Evolutionary conservation across 1,140 invertebrate species (phyloP), one percentile per base, ranked within the genome.

Genomic region (Drosophila busckii): DNA sequence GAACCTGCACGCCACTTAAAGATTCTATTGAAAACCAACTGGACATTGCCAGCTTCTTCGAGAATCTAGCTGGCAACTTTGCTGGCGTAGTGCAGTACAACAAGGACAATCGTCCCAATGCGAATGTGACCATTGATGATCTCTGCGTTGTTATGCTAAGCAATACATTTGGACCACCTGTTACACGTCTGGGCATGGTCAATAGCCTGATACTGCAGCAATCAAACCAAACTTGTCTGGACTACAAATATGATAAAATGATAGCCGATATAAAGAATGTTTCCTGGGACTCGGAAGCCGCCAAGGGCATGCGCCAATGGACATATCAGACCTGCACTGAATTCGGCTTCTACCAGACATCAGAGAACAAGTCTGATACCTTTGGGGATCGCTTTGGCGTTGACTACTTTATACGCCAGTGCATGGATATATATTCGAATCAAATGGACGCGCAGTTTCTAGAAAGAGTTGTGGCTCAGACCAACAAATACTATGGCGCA

Each of bases 301-400:
- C 89, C 2, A 90, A 92, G 87, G 93, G 92, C 85, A 92, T 90
- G 53, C 91, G 95, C 0, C 94, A 96, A 80, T 98, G 96, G 96
- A 93, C 91, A n/a, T 98, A 97, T 84, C 96, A 98, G 87, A 97
- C 96, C 0, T 98, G 97, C 85, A 95, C 94, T 9, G 96, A 98
- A 87, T 98, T 98, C 88, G 97, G 96, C 13, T 98, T 96, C 82
- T 98, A 93, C 88, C 96, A 98, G 89, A 95, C 95, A 0, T 96
- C 96, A 0, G 92, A 93, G 7, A 90, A 90, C 2, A 88, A 90
- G 16, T 88, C 91, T 0, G 91, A 93, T 67, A 90, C 94, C 7
- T 98, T 98, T 84, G 93, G 95, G 0, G 88, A 93, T 70, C 88
- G 90, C 7, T 96, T 97, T 58, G 91, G 93, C 0, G 76, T 95